Evolutionary conservation across 2,888 invertebrate species (phyloP).

Genomic region (Pristionchus entomophagus): DNA sequence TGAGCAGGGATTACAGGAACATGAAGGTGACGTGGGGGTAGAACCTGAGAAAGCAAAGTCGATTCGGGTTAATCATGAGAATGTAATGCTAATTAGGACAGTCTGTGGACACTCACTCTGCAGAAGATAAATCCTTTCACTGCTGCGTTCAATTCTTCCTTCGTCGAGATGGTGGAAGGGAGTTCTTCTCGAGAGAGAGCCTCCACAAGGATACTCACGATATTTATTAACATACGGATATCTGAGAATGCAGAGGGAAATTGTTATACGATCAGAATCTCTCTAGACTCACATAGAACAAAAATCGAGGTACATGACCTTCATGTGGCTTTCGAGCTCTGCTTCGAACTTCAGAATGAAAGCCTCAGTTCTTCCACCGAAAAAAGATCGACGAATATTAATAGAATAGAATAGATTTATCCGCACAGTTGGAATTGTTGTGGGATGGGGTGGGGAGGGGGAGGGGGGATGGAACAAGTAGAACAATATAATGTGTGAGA

Average conservation of each 20-base stretch:
- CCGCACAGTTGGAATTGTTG: too few relatives aligned
- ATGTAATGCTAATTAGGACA: background rate
- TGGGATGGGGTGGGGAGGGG: too few relatives aligned
- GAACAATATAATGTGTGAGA: too few relatives aligned
- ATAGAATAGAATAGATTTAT: too few relatives aligned
- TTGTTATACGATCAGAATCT: background rate
- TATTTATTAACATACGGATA: background rate
- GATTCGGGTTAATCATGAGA: background rate
- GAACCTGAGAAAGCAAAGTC: too few relatives aligned
- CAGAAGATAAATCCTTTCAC: constrained; percentile 19
- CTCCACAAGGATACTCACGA: background rate
- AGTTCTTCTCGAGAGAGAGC: background rate
- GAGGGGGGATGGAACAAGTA: too few relatives aligned
- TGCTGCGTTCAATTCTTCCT: background rate
- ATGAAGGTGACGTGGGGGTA: background rate
- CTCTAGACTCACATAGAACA: background rate
- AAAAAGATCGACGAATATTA: background rate
- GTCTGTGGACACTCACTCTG: background rate
- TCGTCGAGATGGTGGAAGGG: background rate
- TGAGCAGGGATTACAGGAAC: background rate
- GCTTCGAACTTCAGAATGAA: background rate
- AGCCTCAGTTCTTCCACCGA: background rate
- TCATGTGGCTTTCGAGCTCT: background rate
- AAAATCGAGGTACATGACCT: background rate
- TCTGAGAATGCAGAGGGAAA: background rate